phyloP scores from a whole-genome alignment of 2,113 vertebrate species.

The Rattus norvegicus region DNA sequence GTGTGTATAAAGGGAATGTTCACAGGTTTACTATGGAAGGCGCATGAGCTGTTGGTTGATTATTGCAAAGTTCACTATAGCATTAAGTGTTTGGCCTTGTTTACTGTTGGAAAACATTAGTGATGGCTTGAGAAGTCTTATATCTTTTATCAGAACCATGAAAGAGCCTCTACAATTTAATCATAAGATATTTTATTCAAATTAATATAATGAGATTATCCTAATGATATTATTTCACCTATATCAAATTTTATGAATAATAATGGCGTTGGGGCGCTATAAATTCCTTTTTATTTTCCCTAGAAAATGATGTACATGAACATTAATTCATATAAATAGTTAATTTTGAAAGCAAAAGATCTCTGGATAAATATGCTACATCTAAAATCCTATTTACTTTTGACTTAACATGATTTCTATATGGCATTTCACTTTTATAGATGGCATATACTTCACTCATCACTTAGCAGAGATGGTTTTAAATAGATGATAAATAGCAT shows the following conservation, averaged over 20 bases:
- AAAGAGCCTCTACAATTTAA: neutral
- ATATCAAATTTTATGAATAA: neutral
- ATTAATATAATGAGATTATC: neutral
- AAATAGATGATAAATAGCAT: neutral
- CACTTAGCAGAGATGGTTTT: constrained; percentile 10
- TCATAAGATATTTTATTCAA: neutral
- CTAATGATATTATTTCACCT: neutral
- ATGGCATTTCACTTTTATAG: constrained; percentile 28
- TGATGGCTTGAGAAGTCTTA: neutral
- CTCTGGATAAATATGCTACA: neutral
- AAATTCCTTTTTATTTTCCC: neutral
- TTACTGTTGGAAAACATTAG: neutral
- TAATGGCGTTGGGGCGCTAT: neutral
- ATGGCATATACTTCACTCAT: neutral
- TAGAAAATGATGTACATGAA: neutral
- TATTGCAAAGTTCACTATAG: neutral
- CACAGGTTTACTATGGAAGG: neutral
- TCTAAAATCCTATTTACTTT: neutral
- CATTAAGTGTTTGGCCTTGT: neutral
- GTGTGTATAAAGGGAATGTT: neutral
- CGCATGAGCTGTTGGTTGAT: neutral
- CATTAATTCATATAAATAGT: neutral
- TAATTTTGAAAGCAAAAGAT: neutral
- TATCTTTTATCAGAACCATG: neutral
- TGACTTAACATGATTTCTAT: neutral